Base-by-base conservation (phyloP, 2,113 vertebrate genomes). In the Geococcyx californianus region DNA sequence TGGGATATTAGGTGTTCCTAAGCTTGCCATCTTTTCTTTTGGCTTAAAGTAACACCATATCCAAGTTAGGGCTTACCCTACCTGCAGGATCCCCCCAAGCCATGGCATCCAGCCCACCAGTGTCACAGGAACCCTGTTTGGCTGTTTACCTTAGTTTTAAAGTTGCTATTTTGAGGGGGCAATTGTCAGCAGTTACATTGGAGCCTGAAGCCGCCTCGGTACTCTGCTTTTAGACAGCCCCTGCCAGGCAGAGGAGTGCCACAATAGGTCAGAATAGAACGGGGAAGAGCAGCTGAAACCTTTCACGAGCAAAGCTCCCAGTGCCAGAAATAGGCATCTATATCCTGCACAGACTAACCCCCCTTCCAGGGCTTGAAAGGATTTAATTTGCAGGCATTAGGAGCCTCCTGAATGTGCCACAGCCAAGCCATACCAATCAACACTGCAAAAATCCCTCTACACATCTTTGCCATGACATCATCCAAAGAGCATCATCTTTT, bases 121-220 rank as follows among this genome's bases (percentile, higher is more conserved):
- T 0, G 13, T 14, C 60, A 28, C 55, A 33, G n/a, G 6, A 28
- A 16, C 54, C 10, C 45, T 2, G 3, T 40, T 25, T 24, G 58
- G 31, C 13, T 19, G 1, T 0, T 1, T 0, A 16, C 15, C 66
- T 11, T 0, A 1, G 21, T 11, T 11, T 13, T 42, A 29, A 34
- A n/a, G 2, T 1, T 8, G 56, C 52, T 40, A 0, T 3, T 75
- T 2, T 28, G 33, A 3, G 64, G 47, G 40, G 5, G 3, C 2
- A 25, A 2, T 0, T 11, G 21, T 3, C 51, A 58, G 40, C 33
- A 49, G 73, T 19, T 40, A 4, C 34, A 0, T 0, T 11, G 44
- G 18, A 91, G 74, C 66, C 78, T 0, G 40, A 36, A 31, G 0
- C 56, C 21, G 2, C 16, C 49, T 24, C 78, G 23, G 74, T 0